Evolutionary conservation across 2,888 invertebrate genomes (phyloP), one percentile per base, ranked within the genome.

Genomic region (Tuberolachnus salignus): DNA sequence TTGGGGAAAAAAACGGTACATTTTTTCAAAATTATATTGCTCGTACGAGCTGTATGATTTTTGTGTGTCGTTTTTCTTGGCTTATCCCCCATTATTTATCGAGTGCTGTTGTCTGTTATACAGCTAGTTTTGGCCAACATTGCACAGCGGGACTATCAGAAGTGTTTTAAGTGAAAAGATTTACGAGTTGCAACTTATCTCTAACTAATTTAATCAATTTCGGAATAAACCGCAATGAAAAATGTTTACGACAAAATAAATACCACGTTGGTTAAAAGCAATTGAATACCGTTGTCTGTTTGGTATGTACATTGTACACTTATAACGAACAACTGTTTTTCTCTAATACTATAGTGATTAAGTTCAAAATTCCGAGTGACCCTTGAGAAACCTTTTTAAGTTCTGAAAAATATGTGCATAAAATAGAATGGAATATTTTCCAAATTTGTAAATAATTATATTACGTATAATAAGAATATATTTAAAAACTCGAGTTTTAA

Each of bases 81-180:
- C 44, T 23, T 21, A 16, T 10, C 55, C 13, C 0, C 23, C 23
- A 26, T 59, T 71, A 71, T 70, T 71, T 26, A 71, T 71, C 23
- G 23, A 11, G 55, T 44, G 16, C 23, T 16, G 70, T n/a, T 46
- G 46, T 59, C n/a, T n/a, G 53, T 42, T 42, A 1, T 42, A 42
- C 19, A 53, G 21, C 19, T 53, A 21, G 23, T 23, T 71, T 71
- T 8, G 59, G 46, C 19, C 26, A 9, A 9, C 13, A 59, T 71
- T 67, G 8, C n/a, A 3, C 3, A 23, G n/a, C n/a, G 11, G 57
- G 44, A 55, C 55, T 57, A 55, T 13, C 44, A 57, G 23, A 57
- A n/a, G 23, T 57, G 57, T 71, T 70, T 57, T 44, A 71, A 1
- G 46, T 46, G n/a, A 71, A 57, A 71, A 6, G 70, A 57, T 71